A percentile compares a stretch with the other conserved stretches of the same genome.
Conservation (phyloP, 2,797 vertebrate species). For the Enteromius treurensis region DNA sequence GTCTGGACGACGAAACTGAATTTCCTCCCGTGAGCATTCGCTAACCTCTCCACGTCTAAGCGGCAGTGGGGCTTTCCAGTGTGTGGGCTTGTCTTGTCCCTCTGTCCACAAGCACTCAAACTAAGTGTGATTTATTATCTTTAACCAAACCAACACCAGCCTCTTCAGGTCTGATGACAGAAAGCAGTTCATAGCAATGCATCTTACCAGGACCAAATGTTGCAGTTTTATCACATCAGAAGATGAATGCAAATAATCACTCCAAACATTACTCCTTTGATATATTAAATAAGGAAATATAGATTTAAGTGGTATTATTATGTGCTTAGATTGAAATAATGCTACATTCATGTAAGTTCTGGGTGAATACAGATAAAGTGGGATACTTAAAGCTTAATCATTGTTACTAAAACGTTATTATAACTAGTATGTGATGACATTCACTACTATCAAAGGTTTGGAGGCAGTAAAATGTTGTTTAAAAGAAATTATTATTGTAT, state of each 20-base stretch:
- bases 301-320: conserved; percentile 13
- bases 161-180: conserved; percentile 20
- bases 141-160: conserved; percentile 12
- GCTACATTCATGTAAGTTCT: not conserved
- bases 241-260: not conserved
- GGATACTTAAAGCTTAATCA: not conserved
- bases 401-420: not conserved
- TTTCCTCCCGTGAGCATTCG: conserved; percentile 97
- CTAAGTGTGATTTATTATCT: conserved; percentile 11
- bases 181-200: not conserved
- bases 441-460: not conserved
- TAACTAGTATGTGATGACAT: no score
- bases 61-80: conserved; percentile 23
- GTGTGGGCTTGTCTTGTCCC: conserved; percentile 37
- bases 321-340: conserved; percentile 14
- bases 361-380: not conserved
- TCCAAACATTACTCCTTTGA: conserved; percentile 14
- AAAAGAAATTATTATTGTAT: not conserved
- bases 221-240: not conserved
- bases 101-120: conserved; percentile 42
- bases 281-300: not conserved
- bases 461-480: not conserved
- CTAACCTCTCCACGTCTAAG: conserved; percentile 68
- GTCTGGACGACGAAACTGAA: conserved; percentile 94
- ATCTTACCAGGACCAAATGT: not conserved